A percentile compares a stretch with the other conserved stretches of the same genome.
phyloP scores from a whole-genome alignment of 2,797 vertebrate species.

The Dromococcyx pavoninus region DNA sequence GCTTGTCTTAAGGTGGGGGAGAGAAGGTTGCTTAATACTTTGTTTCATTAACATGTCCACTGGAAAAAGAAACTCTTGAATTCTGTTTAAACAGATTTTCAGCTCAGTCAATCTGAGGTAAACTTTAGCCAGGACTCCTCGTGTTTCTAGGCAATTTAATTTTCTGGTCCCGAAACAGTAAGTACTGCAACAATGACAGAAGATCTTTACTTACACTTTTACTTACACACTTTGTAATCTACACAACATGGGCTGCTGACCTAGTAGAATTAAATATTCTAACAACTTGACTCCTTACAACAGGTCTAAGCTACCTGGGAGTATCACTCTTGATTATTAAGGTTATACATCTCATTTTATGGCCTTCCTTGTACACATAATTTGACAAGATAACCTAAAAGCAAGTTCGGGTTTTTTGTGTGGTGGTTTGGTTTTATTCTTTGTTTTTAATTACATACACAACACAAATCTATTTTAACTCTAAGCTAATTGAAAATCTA shows the following conservation, averaged over 20 bases:
- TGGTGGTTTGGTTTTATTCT: too few species aligned
- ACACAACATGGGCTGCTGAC: neutral
- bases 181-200: neutral
- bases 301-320: neutral
- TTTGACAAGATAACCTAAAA: neutral
- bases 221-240: neutral
- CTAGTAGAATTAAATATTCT: neutral
- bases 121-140: neutral
- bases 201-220: neutral
- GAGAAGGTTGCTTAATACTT: neutral
- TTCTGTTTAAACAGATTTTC: neutral
- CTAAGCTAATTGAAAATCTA: neutral
- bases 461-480: neutral
- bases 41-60: neutral
- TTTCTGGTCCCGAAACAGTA: neutral
- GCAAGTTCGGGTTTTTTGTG: neutral
- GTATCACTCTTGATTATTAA: neutral
- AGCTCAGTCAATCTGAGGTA: neutral
- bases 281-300: neutral
- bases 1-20: neutral
- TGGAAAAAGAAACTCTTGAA: neutral
- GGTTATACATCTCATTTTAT: neutral
- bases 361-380: neutral
- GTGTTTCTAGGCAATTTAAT: neutral
- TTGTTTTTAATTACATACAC: too few species aligned